A percentile compares a stretch with the other conserved stretches of the same genome.
These are phyloP conservation scores for Balaeniceps rex DNA, from an alignment of 2,113 vertebrate species.

Conservation along the genomic window DNA sequence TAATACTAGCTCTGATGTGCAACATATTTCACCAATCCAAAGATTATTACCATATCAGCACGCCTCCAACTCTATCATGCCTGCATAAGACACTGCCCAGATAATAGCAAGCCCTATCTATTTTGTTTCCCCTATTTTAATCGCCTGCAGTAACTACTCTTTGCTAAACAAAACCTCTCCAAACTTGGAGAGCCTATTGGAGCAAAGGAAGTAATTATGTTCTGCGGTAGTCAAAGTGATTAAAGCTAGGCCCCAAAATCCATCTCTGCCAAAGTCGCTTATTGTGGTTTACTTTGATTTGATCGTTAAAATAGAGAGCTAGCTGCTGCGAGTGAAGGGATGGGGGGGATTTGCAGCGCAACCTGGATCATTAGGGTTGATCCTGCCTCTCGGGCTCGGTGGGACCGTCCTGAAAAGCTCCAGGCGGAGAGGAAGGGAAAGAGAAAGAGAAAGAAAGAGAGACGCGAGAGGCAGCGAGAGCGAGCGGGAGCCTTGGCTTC, in stretches of 20 bases:
- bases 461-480: not conserved
- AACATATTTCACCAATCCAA: constrained; percentile 35
- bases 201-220: constrained; percentile 77
- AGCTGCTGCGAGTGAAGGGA: constrained; percentile 23
- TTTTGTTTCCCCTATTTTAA: constrained; percentile 29
- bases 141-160: constrained; percentile 9
- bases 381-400: constrained; percentile 30
- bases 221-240: constrained; percentile 70
- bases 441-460: constrained; percentile 1
- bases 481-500: constrained; percentile 31
- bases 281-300: constrained; percentile 62
- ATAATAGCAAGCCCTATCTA: constrained; percentile 23
- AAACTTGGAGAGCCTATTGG: constrained; percentile 53
- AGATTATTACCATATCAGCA: constrained; percentile 41
- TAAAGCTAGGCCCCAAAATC: constrained; percentile 76
- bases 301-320: constrained; percentile 51
- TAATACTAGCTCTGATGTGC: not conserved
- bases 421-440: not conserved
- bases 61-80: constrained; percentile 7
- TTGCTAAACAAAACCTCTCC: constrained; percentile 65
- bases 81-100: constrained; percentile 32
- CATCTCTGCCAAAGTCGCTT: constrained; percentile 65
- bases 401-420: constrained; percentile 38
- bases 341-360: constrained; percentile 2
- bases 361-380: constrained; percentile 29